Base-by-base conservation (phyloP, 35 echinoderm and acorn worm genomes). In the Stichopus chloronotus region DNA sequence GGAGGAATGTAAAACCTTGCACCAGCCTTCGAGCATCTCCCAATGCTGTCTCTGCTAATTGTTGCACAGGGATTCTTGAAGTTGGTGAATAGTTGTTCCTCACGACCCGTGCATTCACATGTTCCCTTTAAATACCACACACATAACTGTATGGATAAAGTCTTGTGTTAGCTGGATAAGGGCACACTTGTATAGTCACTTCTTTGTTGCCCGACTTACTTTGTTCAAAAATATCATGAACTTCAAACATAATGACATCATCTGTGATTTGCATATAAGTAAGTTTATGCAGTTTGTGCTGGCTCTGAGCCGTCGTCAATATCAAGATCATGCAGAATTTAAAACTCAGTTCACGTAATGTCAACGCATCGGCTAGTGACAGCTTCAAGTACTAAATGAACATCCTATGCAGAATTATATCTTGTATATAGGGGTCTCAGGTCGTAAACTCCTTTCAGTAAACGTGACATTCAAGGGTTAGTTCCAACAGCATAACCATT, bases 361-460 rank as follows among this genome's bases (percentile, higher is more conserved):
- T 9, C 19, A 83, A 5, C 52, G 21, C 55, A 20, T 79, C 25
- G 59, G 20, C 52, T 30, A 19, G 78, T 21, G 13, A 55, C 3
- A 58, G 54, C 23, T 53, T 92, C 23, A 3, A 92, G 24, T 10
- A 92, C 77, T 78, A 60, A 22, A 25, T 83, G 5, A 24, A 61
- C 25, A 83, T 92, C 23, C 91, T 78, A 92, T 25, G 25, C 52
- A 80, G 25, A 30, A 24, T 21, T 30, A 80, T 80, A 80, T 52
- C 59, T 30, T 12, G 65, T 23, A 11, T 1, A 6, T 22, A 65
- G 92, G 17, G 92, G 81, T 69, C 76, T 84, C 79, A 63, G 21
- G 86, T 56, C 61, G 72, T 65, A 82, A 6, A 82, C 92, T 5
- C 92, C 92, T 53, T 87, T 93, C 56, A 93, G 55, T 1, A 86